Evolutionary conservation across 2,797 vertebrate genomes (phyloP).

Genomic region (Hyperoplus immaculatus): DNA sequence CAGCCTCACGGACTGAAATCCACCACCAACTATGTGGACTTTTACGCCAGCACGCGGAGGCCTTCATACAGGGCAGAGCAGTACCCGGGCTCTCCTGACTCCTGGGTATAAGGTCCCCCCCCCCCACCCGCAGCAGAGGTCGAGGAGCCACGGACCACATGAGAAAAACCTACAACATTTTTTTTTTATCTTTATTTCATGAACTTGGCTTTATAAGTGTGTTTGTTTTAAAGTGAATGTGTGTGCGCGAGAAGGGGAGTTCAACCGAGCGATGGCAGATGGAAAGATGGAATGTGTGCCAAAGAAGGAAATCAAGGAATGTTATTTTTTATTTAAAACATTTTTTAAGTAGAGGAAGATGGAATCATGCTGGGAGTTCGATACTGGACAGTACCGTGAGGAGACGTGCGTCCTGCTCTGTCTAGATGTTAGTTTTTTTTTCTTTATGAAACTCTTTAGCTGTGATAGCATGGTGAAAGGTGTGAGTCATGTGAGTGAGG

Average conservation of each 20-base stretch:
- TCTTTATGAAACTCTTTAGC: slow-evolving; percentile 85
- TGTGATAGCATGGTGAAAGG: slow-evolving; percentile 90
- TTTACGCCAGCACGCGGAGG: slow-evolving; percentile 94
- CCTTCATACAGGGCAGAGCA: slow-evolving; percentile 95
- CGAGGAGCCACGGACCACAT: slow-evolving; percentile 21
- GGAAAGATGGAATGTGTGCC: slow-evolving; percentile 89
- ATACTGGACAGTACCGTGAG: slow-evolving; percentile 54
- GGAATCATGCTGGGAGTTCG: slow-evolving; percentile 80
- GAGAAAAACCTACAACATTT: slow-evolving; percentile 44
- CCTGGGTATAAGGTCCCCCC: slow-evolving; percentile 91
- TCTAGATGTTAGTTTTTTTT: slow-evolving; percentile 91
- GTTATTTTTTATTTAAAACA: slow-evolving; percentile 64
- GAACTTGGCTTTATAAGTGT: slow-evolving; percentile 76
- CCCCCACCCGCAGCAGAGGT: slow-evolving; percentile 20
- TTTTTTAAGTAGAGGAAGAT: slow-evolving; percentile 76
- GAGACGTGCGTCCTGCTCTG: slow-evolving; percentile 81
- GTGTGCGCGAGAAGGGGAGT: slow-evolving; percentile 60
- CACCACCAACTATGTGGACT: slow-evolving; percentile 95
- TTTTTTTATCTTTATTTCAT: slow-evolving; percentile 32
- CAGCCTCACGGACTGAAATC: slow-evolving; percentile 95
- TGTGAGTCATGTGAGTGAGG: slow-evolving; percentile 91
- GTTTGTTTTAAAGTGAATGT: slow-evolving; percentile 74
- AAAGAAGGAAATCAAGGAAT: slow-evolving; percentile 89
- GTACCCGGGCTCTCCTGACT: slow-evolving; percentile 97
- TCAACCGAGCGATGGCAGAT: slow-evolving; percentile 74